phyloP scores from a whole-genome alignment of 1,140 invertebrate species.

The Bombus fervidus region DNA sequence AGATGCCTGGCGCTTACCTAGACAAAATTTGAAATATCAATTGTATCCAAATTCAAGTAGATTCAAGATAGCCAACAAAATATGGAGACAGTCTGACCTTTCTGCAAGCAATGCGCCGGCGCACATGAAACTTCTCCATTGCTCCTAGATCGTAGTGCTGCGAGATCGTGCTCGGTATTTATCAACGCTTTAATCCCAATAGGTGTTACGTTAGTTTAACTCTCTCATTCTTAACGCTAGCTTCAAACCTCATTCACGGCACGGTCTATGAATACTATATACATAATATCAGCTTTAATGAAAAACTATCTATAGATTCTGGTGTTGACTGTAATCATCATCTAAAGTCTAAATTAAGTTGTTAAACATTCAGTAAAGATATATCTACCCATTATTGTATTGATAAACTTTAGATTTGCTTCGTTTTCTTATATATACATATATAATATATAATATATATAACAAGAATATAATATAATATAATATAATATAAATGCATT shows the following conservation, averaged over 20 bases:
- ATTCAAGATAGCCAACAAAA: background rate
- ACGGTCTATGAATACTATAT: background rate
- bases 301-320: too few relatives aligned
- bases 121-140: constrained; percentile 42
- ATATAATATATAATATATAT: too few relatives aligned
- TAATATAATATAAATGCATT: too few relatives aligned
- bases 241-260: background rate
- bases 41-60: background rate
- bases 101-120: constrained; percentile 52
- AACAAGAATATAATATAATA: too few relatives aligned
- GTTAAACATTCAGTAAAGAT: too few relatives aligned
- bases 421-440: too few relatives aligned
- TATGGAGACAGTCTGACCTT: constrained; percentile 10
- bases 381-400: too few relatives aligned
- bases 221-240: background rate
- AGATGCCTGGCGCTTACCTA: background rate
- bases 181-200: background rate
- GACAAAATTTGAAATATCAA: constrained; percentile 26
- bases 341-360: too few relatives aligned
- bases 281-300: background rate
- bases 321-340: too few relatives aligned
- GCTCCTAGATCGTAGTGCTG: background rate
- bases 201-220: background rate
- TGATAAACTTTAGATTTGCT: too few relatives aligned
- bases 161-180: background rate